These are phyloP conservation scores for Lingula anatina DNA, from an alignment of 2,888 invertebrate species.

Conservation along the genomic window DNA sequence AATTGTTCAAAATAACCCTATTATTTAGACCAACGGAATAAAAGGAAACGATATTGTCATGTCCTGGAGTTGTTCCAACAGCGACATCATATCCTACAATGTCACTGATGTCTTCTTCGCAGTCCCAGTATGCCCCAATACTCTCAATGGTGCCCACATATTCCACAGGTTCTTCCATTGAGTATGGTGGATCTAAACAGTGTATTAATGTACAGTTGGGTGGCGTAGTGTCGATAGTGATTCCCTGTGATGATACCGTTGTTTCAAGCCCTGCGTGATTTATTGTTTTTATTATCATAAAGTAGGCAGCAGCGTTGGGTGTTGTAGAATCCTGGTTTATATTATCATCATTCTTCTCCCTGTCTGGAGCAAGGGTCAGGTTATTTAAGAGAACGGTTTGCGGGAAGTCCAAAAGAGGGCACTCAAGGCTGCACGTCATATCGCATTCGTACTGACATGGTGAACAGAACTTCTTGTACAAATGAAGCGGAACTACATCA, in stretches of 20 bases:
- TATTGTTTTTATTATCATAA: conserved; percentile 17
- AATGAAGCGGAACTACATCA: conserved; percentile 11
- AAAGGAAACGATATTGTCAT: background rate
- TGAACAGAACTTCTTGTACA: conserved; percentile 14
- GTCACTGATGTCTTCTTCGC: conserved; percentile 19
- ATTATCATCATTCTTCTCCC: background rate
- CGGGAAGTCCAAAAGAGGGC: conserved; percentile 7
- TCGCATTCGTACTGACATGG: conserved; percentile 15
- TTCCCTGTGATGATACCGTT: conserved; percentile 15
- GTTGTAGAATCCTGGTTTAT: no score
- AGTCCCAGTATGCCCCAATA: conserved; percentile 23
- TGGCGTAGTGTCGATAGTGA: conserved; percentile 22
- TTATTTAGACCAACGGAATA: no score
- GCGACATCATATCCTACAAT: conserved; percentile 13
- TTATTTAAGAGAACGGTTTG: conserved; percentile 6
- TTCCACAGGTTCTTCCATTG: conserved; percentile 17
- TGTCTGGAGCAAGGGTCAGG: conserved; percentile 4
- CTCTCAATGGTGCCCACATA: conserved; percentile 21
- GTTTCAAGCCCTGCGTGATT: conserved; percentile 21
- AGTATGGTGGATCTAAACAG: conserved; percentile 22
- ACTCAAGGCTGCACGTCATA: conserved; percentile 11
- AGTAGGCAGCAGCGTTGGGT: conserved; percentile 15
- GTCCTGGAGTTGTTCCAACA: conserved; percentile 11
- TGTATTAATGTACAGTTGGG: conserved; percentile 17
- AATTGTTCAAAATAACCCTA: no score